Conservation (phyloP, 2,113 vertebrate species). For the Abramis brama region DNA sequence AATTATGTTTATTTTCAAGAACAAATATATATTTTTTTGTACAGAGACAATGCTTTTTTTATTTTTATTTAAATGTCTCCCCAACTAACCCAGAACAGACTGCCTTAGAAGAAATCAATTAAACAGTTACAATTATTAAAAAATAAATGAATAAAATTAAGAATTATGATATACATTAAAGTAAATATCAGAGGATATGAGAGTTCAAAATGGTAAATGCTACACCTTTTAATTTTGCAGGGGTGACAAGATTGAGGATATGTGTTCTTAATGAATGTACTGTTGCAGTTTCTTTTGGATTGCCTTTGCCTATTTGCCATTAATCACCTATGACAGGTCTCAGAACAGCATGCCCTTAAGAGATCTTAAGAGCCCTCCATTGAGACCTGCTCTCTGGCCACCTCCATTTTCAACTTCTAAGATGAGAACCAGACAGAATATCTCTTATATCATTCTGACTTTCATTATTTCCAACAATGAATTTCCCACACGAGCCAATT, state of each 20-base stretch:
- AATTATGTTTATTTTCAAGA: not conserved
- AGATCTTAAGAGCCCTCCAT: not conserved
- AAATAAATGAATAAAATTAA: not conserved
- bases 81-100: not conserved
- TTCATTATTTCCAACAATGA: constrained; percentile 20
- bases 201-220: not conserved
- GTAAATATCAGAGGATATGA: not conserved
- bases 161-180: not conserved
- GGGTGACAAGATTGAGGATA: constrained; percentile 4
- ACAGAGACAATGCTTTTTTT: not conserved
- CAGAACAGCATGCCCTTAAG: not conserved
- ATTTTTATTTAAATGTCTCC: not conserved
- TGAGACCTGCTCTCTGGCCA: not conserved
- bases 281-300: not conserved
- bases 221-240: not conserved
- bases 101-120: not conserved
- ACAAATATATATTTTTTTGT: not conserved
- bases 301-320: constrained; percentile 29
- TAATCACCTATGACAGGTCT: constrained; percentile 35
- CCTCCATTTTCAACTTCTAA: constrained; percentile 7
- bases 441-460: not conserved
- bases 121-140: too few relatives aligned
- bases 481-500: constrained; percentile 18
- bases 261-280: constrained; percentile 21
- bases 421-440: not conserved